A percentile compares a stretch with the other conserved stretches of the same genome.
Conservation (phyloP, 53 echinoderm and acorn worm species). For the Holothuria leucospilota region DNA sequence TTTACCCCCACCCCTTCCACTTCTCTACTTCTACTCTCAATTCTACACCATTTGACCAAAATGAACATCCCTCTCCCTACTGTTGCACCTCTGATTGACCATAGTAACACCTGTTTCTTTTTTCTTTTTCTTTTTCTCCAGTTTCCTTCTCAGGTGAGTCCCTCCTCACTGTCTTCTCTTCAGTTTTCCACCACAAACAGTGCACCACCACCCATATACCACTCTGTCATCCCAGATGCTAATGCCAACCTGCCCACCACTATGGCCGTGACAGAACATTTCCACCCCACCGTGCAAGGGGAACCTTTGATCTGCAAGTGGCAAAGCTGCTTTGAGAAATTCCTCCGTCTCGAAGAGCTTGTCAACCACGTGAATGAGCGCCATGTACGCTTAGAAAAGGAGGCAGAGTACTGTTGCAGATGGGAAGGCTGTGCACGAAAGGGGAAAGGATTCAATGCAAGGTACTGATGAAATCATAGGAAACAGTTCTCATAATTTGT, state of each 20-base stretch:
- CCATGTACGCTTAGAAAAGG: constrained; percentile 84
- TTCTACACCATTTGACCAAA: no score
- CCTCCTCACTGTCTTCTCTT: constrained; percentile 32
- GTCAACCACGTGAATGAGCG: constrained; percentile 90
- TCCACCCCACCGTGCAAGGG: not conserved
- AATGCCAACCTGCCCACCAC: not conserved
- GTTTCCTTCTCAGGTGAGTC: constrained; percentile 52
- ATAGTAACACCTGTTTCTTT: not conserved
- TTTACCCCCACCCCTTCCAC: no score
- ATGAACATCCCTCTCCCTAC: no score
- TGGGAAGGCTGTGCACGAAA: constrained; percentile 94
- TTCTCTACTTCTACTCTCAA: no score
- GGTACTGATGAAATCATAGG: constrained; percentile 36
- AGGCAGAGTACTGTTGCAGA: constrained; percentile 86
- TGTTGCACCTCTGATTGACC: no score
- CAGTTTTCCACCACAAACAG: constrained; percentile 3
- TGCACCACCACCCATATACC: constrained; percentile 12
- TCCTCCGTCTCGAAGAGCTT: constrained; percentile 78
- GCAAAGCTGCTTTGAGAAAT: constrained; percentile 83
- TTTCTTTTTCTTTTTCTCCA: constrained; percentile 6
- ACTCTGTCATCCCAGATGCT: constrained; percentile 41
- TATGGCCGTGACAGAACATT: constrained; percentile 3
- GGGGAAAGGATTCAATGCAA: constrained; percentile 97
- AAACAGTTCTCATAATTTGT: no score
- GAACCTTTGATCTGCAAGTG: constrained; percentile 82